Evolutionary conservation across 2,113 vertebrate species (phyloP).

Genomic region (human (Homo sapiens)): GRCh38 chr3:160612001-160612500

Average conservation of each 20-base stretch:
- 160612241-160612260: not conserved
- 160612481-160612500: conserved; percentile 3
- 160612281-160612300: not conserved
- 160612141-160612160: not conserved
- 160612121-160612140: not conserved
- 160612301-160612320: not conserved
- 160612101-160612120: not conserved
- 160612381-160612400: not conserved
- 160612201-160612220: not conserved
- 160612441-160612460: not conserved
- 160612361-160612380: not conserved
- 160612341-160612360: not conserved
- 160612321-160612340: not conserved
- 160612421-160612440: not conserved
- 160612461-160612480: not conserved
- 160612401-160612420: not conserved
- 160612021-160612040: not conserved
- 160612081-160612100: not conserved
- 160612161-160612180: not conserved
- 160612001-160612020: not conserved
- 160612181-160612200: not conserved
- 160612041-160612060: not conserved
- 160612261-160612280: not conserved
- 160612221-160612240: not conserved
- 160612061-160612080: not conserved